Base-by-base conservation (phyloP, 92 coral and sea anemone species). In the Anthopleura xanthogrammica region DNA sequence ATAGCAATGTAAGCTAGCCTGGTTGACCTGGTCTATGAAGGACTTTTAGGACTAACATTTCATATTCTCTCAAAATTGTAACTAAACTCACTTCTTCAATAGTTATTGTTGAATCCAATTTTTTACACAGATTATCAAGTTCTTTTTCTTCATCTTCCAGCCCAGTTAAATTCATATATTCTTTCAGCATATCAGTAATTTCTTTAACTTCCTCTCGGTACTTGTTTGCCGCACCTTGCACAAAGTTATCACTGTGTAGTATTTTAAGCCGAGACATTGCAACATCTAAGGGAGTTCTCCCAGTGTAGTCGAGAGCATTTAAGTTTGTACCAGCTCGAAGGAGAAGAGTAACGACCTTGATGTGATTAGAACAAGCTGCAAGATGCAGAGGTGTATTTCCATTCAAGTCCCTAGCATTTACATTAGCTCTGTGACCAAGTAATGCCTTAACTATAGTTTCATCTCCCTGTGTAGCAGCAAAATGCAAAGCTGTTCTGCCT, bases 301-400 rank as follows among this genome's bases (percentile, higher is more conserved):
- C 98, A 70, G 92, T 93, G 58, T 89, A 89, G 79, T 95, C 98
- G 70, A 94, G 92, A 19, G 97, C 95, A 48, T 86, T 89, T 22
- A 94, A 89, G 60, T 89, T 90, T 22, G 95, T 88, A n/a, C 99
- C 99, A 64, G 92, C 94, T 58, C 87, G 91, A 71, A 92, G 66
- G 73, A 97, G 85, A 16, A 94, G 86, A n/a, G 99, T 97, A 41
- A 97, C 98, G 58, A 97, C 87, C 75, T 86, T 90, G 14, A 97
- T 87, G 39, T 92, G 98, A 79, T 95, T 97, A 22, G 97, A 89
- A 81, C 99, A 97, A 16, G 99, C 98, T 2, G 99, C 99, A 19
- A 97, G 89, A 85, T 97, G 99, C 66, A 97, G 91, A 29, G 99
- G 98, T 4, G 99, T 97, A 60, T 97, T 97, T 22, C 98, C 99